Conservation (phyloP, 2,113 vertebrate species). For the Semicossyphus pulcher region DNA sequence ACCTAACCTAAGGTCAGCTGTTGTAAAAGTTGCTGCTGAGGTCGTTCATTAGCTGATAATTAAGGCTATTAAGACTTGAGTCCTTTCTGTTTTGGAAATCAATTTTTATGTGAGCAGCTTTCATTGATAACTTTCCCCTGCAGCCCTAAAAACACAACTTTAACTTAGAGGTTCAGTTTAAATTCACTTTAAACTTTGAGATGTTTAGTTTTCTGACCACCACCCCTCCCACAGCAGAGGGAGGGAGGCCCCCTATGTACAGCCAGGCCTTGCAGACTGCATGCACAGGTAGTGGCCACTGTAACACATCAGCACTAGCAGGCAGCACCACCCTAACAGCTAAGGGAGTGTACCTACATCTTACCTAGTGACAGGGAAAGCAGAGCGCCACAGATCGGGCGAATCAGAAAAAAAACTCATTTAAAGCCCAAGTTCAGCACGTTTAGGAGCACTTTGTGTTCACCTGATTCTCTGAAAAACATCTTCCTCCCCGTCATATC, state of each 20-base stretch:
- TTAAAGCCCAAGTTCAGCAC: constrained; percentile 48
- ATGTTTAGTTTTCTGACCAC: background rate
- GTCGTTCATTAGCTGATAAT: too few species aligned
- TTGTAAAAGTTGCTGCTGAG: constrained; percentile 41
- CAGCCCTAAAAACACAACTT: background rate
- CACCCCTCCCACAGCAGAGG: constrained; percentile 1
- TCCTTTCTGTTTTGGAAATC: background rate
- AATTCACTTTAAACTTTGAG: constrained; percentile 24
- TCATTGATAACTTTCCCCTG: constrained; percentile 3
- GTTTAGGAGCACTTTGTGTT: constrained; percentile 15
- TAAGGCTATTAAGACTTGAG: background rate
- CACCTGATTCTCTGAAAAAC: constrained; percentile 23
- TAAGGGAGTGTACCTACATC: constrained; percentile 76
- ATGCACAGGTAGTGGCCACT: constrained; percentile 78
- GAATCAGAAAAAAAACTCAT: constrained; percentile 47
- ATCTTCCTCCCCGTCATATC: constrained; percentile 3
- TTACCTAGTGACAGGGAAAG: constrained; percentile 78
- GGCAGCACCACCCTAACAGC: constrained; percentile 74
- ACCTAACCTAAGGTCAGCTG: constrained; percentile 28
- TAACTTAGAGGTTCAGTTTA: background rate
- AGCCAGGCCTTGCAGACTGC: constrained; percentile 65
- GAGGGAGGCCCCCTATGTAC: constrained; percentile 3
- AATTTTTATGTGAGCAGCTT: background rate
- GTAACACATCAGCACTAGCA: constrained; percentile 73
- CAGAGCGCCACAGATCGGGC: constrained; percentile 49